Percentiles rank a stretch among this genome's conserved stretches.
phyloP scores from a whole-genome alignment of 2,113 vertebrate species.

The Kryptolebias marmoratus region DNA sequence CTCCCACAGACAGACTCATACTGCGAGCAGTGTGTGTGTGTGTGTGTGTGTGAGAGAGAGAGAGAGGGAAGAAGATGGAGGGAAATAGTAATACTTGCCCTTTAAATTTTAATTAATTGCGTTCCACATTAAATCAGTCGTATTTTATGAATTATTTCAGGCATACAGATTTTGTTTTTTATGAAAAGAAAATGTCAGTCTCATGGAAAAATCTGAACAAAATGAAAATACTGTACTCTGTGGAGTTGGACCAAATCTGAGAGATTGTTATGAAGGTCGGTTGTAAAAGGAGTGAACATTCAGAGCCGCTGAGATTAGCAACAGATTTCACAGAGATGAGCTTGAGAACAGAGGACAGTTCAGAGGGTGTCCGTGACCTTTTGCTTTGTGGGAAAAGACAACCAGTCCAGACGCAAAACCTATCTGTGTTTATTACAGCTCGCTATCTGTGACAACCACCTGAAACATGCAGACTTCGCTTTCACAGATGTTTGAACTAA shows the following conservation, averaged over 20 bases:
- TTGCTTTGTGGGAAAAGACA: slow-evolving; percentile 2
- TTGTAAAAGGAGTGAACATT: neutral
- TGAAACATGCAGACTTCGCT: neutral
- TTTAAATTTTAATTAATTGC: neutral
- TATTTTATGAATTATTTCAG: neutral
- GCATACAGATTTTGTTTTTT: neutral
- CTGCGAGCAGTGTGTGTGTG: slow-evolving; percentile 36
- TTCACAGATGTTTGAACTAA: neutral
- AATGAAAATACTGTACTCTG: neutral
- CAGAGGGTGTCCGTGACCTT: neutral
- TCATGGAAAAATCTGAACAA: neutral
- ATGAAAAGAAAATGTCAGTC: neutral
- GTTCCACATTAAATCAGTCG: slow-evolving; percentile 1
- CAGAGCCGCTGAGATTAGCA: neutral
- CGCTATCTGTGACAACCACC: neutral
- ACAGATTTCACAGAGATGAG: neutral
- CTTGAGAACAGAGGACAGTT: slow-evolving; percentile 1
- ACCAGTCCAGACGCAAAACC: neutral
- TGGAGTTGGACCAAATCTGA: neutral
- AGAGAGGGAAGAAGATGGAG: slow-evolving; percentile 9
- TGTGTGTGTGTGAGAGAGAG: slow-evolving; percentile 4
- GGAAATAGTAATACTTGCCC: neutral
- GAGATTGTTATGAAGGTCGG: neutral
- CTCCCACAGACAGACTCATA: slow-evolving; percentile 71
- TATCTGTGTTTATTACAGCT: neutral